Evolutionary conservation across 2,797 vertebrate species (phyloP), one percentile per base, ranked within the genome.

Genomic region (Microctenopoma stevenorrisi): DNA sequence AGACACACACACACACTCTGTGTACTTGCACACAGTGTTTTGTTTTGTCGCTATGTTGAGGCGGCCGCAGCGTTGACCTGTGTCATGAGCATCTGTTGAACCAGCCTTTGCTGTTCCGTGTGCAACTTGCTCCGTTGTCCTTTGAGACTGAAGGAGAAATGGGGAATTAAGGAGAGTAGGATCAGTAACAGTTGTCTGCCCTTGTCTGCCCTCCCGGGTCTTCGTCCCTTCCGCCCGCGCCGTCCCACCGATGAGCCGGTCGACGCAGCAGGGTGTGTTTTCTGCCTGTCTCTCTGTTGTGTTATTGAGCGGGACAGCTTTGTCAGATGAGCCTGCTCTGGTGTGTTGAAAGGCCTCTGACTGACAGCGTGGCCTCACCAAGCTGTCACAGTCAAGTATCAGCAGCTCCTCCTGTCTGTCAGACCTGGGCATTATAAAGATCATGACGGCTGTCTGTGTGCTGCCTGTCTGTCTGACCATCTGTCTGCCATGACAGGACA

Each of bases 141-240:
- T 87, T 49, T 37, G 69, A 79, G 76, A 71, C 42, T 78, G 66
- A 81, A 89, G 81, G 81, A 83, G 86, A 86, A 81, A 76, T 47
- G 0, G 4, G 69, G 78, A 72, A 70, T 35, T 64, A 76, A 73
- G 67, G 73, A 66, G 73, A 79, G 50, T 4, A 2, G 84, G 84
- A 91, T 91, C 88, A 69, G 87, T 91, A 85, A 90, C 91, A 87
- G 66, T 64, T 30, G 68, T 54, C 70, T 44, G 76, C 59, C 82
- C 84, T 88, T 81, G 85, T 82, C 88, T 87, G 89, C 77, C 87
- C 85, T 89, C 75, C 65, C 48, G 75, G 81, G 76, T 70, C 71
- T 67, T 71, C 65, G 74, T 84, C 64, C 81, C 72, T 42, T 67
- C 50, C 16, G 72, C 50, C 70, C 56, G 38, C 65, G 71, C 72